Conservation (phyloP, 1,140 invertebrate genomes). For the Drosophila kurseongensis region DNA sequence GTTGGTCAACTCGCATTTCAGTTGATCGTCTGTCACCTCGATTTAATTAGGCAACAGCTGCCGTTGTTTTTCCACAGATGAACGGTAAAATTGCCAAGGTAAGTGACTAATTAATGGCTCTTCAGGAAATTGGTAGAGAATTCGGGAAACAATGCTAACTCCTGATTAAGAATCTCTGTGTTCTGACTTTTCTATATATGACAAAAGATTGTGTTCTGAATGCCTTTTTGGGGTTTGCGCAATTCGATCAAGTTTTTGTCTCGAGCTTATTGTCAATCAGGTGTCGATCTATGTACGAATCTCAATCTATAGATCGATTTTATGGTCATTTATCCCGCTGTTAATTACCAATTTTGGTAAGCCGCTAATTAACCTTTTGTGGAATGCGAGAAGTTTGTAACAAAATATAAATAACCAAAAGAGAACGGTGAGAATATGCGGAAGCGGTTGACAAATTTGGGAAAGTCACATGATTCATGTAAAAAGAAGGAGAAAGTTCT, state of each 20-base stretch:
- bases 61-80: slow-evolving; percentile 3
- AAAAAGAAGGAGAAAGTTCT: slow-evolving; percentile 46
- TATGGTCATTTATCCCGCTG: slow-evolving; percentile 42
- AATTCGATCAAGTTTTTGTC: slow-evolving; percentile 32
- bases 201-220: slow-evolving; percentile 17
- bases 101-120: slow-evolving; percentile 43
- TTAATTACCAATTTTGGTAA: slow-evolving; percentile 72
- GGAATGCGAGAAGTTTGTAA: slow-evolving; percentile 44
- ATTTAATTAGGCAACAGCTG: slow-evolving; percentile 50
- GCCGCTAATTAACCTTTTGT: slow-evolving; percentile 65
- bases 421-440: slow-evolving; percentile 36
- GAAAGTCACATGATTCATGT: slow-evolving; percentile 27
- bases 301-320: slow-evolving; percentile 6
- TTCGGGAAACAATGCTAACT: slow-evolving; percentile 30
- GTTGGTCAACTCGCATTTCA: slow-evolving; percentile 46
- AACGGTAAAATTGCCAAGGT: slow-evolving; percentile 34
- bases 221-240: slow-evolving; percentile 51
- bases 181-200: slow-evolving; percentile 9
- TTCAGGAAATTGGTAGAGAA: slow-evolving; percentile 35
- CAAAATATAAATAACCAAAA: slow-evolving; percentile 3
- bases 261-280: slow-evolving; percentile 65
- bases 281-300: slow-evolving; percentile 41
- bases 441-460: slow-evolving; percentile 43
- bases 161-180: slow-evolving; percentile 24
- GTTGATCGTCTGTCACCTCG: slow-evolving; percentile 28